Conservation (phyloP, 2,888 invertebrate genomes). For the Dicycla oo region DNA sequence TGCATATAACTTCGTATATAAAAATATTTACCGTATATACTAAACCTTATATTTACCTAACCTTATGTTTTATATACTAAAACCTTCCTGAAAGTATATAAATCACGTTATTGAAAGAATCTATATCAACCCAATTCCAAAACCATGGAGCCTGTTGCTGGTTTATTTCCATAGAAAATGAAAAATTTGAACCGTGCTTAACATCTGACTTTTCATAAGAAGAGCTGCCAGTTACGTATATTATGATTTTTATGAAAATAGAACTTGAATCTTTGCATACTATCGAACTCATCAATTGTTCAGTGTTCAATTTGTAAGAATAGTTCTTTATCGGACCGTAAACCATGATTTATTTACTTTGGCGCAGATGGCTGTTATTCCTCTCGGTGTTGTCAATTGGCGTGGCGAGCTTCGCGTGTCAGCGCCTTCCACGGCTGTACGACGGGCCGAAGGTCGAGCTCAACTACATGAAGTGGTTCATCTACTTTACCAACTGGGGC, state of each 20-base stretch:
- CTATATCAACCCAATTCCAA: too few relatives aligned
- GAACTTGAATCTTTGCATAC: background rate
- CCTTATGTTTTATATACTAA: too few relatives aligned
- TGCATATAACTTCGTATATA: too few relatives aligned
- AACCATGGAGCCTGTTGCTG: background rate
- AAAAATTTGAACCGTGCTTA: background rate
- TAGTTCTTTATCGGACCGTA: background rate
- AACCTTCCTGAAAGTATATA: too few relatives aligned
- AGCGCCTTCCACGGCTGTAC: conserved; percentile 80
- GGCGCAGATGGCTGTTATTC: conserved; percentile 89
- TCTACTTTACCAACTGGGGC: conserved; percentile 94
- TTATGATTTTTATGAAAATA: background rate
- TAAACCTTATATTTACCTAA: too few relatives aligned
- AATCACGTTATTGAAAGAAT: too few relatives aligned
- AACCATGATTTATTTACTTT: background rate
- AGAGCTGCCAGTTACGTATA: background rate
- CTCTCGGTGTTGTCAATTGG: conserved; percentile 85
- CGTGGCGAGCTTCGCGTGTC: conserved; percentile 85
- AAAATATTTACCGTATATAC: too few relatives aligned
- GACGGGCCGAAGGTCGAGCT: conserved; percentile 80
- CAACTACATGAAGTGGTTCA: conserved; percentile 92
- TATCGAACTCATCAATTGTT: background rate
- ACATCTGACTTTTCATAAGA: background rate
- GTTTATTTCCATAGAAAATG: background rate
- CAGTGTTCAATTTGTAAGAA: background rate